Evolutionary conservation across 2,797 vertebrate species (phyloP).

Genomic region (Okamejei kenojei): DNA sequence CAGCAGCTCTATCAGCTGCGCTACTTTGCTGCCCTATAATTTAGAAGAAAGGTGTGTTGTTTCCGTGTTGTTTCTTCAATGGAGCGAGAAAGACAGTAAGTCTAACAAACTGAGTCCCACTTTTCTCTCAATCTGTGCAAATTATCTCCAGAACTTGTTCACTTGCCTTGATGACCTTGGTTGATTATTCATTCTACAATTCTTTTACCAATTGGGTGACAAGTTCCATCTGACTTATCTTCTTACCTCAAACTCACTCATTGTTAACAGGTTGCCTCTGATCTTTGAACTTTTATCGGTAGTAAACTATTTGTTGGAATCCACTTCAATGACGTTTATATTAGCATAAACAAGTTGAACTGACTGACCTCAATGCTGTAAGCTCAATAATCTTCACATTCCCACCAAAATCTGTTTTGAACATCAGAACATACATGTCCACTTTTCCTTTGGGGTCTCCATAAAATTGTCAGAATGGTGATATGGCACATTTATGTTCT

Average conservation of each 20-base stretch:
- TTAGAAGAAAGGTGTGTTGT: background rate
- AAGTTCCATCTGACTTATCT: slow-evolving; percentile 4
- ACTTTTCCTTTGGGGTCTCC: background rate
- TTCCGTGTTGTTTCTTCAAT: background rate
- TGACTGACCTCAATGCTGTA: background rate
- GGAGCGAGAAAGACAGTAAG: background rate
- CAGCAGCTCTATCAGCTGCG: no score
- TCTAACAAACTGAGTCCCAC: background rate
- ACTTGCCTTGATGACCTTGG: background rate
- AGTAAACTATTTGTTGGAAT: background rate
- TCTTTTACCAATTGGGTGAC: slow-evolving; percentile 30
- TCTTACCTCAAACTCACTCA: background rate
- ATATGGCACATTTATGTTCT: no score
- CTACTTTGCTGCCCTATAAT: background rate
- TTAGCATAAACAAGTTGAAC: background rate
- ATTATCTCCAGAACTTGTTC: background rate
- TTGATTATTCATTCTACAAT: background rate
- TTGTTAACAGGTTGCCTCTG: background rate
- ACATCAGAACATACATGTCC: no score
- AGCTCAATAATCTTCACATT: background rate
- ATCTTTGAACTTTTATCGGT: background rate
- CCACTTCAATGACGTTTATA: background rate
- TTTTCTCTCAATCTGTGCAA: background rate
- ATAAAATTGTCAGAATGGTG: no score
- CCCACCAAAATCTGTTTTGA: background rate